A percentile compares a stretch with the other conserved stretches of the same genome.
These are phyloP conservation scores for Platorchestia sp. DNA, from an alignment of 1,140 invertebrate species.

Conservation along the genomic window DNA sequence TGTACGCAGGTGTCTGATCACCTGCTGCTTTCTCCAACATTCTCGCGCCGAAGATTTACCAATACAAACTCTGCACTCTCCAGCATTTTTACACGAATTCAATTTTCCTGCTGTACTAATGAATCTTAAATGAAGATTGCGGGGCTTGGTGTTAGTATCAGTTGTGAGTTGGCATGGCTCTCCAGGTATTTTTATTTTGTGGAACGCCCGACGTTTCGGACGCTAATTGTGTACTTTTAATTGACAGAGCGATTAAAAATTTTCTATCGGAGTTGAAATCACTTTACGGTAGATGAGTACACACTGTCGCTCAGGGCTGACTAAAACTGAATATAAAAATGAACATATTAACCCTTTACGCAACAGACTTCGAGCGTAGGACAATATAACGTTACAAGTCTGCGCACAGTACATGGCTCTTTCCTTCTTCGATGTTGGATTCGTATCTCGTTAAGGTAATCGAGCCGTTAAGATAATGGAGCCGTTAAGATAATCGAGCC, in stretches of 20 bases:
- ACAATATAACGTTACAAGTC: neutral
- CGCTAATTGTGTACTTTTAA: neutral
- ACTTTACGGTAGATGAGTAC: neutral
- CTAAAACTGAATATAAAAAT: neutral
- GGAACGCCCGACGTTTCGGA: neutral
- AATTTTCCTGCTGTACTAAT: neutral
- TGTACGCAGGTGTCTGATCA: neutral
- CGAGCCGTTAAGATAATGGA: too few relatives aligned
- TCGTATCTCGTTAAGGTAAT: too few relatives aligned
- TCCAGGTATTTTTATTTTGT: neutral
- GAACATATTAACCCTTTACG: neutral
- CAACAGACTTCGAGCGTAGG: neutral
- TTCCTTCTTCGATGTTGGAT: neutral
- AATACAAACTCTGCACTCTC: too few relatives aligned
- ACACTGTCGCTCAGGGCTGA: neutral
- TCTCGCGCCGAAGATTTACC: too few relatives aligned
- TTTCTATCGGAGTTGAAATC: neutral
- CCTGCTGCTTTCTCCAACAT: too few relatives aligned
- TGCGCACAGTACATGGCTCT: too few relatives aligned
- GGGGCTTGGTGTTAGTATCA: neutral
- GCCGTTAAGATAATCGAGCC: too few relatives aligned
- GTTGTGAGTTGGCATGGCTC: neutral
- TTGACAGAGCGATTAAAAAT: neutral
- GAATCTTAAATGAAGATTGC: neutral
- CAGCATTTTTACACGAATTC: too few relatives aligned